Percentiles rank a stretch among this genome's conserved stretches.
Conservation (phyloP, 1,140 invertebrate genomes). For the Gyrodactylus bullatarudis region DNA sequence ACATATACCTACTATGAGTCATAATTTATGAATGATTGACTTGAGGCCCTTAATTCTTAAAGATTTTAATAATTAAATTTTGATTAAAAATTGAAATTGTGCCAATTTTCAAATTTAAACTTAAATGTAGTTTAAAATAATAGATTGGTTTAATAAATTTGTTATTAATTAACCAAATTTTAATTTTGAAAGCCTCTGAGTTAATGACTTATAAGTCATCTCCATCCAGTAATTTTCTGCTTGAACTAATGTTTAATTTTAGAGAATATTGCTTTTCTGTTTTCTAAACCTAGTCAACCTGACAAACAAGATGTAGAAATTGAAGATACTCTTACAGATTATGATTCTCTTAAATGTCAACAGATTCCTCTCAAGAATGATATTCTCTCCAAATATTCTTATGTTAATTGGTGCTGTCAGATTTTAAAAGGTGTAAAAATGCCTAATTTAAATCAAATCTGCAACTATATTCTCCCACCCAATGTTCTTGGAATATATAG, state of each 20-base stretch:
- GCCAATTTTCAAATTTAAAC: no score
- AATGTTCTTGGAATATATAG: not conserved
- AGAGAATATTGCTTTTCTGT: not conserved
- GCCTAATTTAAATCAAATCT: not conserved
- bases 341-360: not conserved
- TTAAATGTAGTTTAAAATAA: no score
- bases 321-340: not conserved
- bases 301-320: not conserved
- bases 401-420: not conserved
- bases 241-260: not conserved
- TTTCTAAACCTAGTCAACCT: not conserved
- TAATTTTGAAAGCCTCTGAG: not conserved
- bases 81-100: no score
- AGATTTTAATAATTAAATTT: no score
- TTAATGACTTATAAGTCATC: not conserved
- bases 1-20: no score
- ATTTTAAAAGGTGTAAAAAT: not conserved
- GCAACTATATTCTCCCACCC: not conserved
- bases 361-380: not conserved
- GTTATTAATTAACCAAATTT: not conserved
- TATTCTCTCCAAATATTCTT: not conserved
- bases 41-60: no score
- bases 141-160: no score
- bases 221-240: not conserved
- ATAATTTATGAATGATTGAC: no score